A percentile compares a stretch with the other conserved stretches of the same genome.
These are phyloP conservation scores for Neodiprion fabricii DNA, from an alignment of 1,140 invertebrate species.

Conservation along the genomic window DNA sequence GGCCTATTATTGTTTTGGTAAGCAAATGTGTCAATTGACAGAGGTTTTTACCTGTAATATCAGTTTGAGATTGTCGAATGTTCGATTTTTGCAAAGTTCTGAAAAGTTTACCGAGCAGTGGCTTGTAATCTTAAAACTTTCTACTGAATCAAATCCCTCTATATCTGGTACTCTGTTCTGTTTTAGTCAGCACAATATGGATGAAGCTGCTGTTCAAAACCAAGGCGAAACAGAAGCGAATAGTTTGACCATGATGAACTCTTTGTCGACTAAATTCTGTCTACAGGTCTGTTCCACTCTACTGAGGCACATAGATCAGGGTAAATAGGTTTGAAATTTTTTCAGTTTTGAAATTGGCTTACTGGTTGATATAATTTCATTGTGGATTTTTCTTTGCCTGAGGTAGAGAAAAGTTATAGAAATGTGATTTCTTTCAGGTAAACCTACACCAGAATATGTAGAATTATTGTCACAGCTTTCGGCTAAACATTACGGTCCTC, in stretches of 20 bases:
- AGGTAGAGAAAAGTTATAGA: neutral
- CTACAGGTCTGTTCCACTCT: constrained; percentile 55
- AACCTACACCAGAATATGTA: constrained; percentile 56
- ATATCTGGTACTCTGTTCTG: constrained; percentile 8
- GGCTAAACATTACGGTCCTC: constrained; percentile 53
- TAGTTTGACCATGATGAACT: constrained; percentile 35
- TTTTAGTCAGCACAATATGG: constrained; percentile 28
- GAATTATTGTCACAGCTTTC: constrained; percentile 54
- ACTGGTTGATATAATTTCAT: constrained; percentile 1
- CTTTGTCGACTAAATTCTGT: constrained; percentile 55
- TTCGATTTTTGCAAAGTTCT: too few relatives aligned
- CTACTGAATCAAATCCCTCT: neutral
- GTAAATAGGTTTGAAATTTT: constrained; percentile 31
- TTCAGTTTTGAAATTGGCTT: neutral
- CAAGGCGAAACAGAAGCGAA: neutral
- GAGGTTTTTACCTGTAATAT: too few relatives aligned
- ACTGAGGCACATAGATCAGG: constrained; percentile 54
- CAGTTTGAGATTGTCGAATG: neutral
- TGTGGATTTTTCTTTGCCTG: neutral
- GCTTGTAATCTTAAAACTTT: constrained; percentile 1
- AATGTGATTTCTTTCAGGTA: constrained; percentile 36
- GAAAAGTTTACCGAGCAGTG: neutral
- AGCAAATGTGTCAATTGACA: constrained; percentile 19
- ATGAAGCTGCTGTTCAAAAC: neutral
- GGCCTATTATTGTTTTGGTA: constrained; percentile 59